Evolutionary conservation across 2,888 invertebrate genomes (phyloP).

Genomic region (Oligia latruncula): DNA sequence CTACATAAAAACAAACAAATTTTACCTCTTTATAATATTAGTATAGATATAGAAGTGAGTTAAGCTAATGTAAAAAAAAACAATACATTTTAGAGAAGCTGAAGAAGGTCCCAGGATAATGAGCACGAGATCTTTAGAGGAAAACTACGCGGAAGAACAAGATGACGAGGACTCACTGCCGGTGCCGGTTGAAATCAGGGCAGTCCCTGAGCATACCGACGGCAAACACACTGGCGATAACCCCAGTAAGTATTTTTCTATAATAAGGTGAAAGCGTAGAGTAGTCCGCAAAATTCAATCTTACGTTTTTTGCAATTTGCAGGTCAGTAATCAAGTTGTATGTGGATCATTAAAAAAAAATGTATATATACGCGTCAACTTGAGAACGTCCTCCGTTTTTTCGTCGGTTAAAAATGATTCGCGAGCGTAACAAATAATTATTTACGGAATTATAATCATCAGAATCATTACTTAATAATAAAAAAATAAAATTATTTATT

Average conservation of each 20-base stretch:
- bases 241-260: slow-evolving; percentile 31
- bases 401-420: background rate
- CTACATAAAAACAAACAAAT: too few relatives aligned
- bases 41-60: background rate
- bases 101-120: slow-evolving; percentile 28
- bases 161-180: slow-evolving; percentile 30
- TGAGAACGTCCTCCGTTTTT: too few relatives aligned
- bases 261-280: too few relatives aligned
- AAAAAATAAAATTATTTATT: too few relatives aligned
- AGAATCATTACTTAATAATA: too few relatives aligned
- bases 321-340: too few relatives aligned
- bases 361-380: too few relatives aligned
- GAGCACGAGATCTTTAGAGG: slow-evolving; percentile 11
- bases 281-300: too few relatives aligned
- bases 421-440: background rate
- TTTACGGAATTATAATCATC: too few relatives aligned
- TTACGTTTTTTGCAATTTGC: too few relatives aligned
- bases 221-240: slow-evolving; percentile 4
- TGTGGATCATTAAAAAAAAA: too few relatives aligned
- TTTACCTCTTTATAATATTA: too few relatives aligned
- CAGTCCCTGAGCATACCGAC: slow-evolving; percentile 2
- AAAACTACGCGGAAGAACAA: slow-evolving; percentile 23
- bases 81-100: slow-evolving; percentile 23
- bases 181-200: slow-evolving; percentile 11
- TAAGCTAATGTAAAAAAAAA: background rate